Conservation (phyloP, 2,113 vertebrate genomes). For the Dipodomys ordii region DNA sequence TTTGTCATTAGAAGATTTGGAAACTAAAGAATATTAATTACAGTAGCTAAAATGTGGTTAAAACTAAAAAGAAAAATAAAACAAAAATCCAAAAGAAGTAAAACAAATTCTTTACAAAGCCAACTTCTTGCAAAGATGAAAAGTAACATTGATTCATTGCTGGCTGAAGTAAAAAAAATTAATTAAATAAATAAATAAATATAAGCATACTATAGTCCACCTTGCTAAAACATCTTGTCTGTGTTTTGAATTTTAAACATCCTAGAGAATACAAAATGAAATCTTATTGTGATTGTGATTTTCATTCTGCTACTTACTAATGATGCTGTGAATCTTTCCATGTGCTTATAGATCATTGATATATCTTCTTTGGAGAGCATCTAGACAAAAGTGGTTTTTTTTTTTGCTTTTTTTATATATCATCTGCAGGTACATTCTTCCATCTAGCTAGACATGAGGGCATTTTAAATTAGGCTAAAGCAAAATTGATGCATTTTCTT, state of each 20-base stretch:
- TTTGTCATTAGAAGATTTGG: background rate
- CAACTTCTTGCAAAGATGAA: background rate
- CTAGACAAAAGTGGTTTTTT: background rate
- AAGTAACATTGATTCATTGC: background rate
- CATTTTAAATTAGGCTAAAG: background rate
- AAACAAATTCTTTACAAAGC: background rate
- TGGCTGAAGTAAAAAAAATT: background rate
- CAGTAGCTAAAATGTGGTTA: background rate
- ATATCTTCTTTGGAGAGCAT: background rate
- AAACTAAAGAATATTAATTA: background rate
- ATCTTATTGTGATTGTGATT: background rate
- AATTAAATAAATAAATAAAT: too few relatives aligned
- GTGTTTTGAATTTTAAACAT: background rate
- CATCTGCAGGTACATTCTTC: too few relatives aligned
- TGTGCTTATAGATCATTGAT: background rate
- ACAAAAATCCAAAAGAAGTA: background rate
- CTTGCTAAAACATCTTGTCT: too few relatives aligned
- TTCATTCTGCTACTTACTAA: background rate
- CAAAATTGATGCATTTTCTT: background rate
- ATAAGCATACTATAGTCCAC: too few relatives aligned
- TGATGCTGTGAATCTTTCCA: background rate
- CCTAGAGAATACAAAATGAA: too few relatives aligned
- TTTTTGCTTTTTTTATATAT: too few relatives aligned
- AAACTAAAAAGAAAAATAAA: background rate
- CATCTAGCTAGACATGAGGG: background rate